Evolutionary conservation across 2,113 vertebrate species (phyloP), one percentile per base, ranked within the genome.

Genomic region (Perccottus glenii): DNA sequence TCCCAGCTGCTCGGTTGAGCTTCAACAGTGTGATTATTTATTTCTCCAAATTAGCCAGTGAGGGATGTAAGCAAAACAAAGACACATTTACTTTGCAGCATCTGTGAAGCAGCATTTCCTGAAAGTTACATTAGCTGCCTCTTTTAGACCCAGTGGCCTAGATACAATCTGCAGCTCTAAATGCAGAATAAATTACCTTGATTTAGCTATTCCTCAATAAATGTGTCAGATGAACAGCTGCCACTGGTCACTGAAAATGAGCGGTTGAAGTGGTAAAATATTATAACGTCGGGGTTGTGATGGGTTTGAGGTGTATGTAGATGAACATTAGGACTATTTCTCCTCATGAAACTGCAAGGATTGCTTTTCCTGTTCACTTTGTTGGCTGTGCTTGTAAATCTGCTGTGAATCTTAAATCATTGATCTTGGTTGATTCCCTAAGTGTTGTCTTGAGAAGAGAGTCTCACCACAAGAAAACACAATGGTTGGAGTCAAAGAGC

Each of bases 181-280:
- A 77, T 60, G 70, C 67, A 4, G 44, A 69, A 59, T 9, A 60
- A 33, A 51, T 58, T 72, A 68, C 78, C 73, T 79, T 77, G 75
- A 80, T 86, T 84, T 74, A 53, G 19, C 8, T 60, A 45, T 38
- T 58, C 45, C 57, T 67, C 12, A 60, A 60, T 76, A 70, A 83
- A 73, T 74, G 72, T 73, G 68, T 69, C 77, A 70, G 60, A 59
- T 53, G 64, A 47, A 70, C 60, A 27, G 53, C 51, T 16, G 16
- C 50, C 0, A 33, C 47, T 32, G 45, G 48, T 64, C 60, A 60
- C 35, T 60, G 61, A 66, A 43, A 46, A 0, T 9, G 42, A 62
- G 9, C 14, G 6, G 42, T 27, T 1, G 48, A 64, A 64, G 68
- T 73, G 19, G 19, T 78, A 64, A 0, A 47, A 42, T 44, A 59